Evolutionary conservation across 1,140 invertebrate species (phyloP).

Genomic region (Brevipalpus yothersi): DNA sequence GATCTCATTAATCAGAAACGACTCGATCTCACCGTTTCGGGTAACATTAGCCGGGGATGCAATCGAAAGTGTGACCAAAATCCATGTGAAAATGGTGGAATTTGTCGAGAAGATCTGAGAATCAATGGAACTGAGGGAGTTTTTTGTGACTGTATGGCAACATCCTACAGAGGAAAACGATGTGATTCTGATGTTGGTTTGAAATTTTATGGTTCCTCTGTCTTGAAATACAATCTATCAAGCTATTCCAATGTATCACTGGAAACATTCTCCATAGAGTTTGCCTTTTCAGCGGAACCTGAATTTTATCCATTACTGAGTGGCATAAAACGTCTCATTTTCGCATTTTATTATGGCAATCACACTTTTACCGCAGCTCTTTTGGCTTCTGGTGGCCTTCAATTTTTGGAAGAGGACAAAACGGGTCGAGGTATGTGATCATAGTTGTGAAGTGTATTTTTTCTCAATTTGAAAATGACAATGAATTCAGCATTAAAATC

Average conservation of each 20-base stretch:
- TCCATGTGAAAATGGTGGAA: conserved; percentile 62
- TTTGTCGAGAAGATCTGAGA: conserved; percentile 64
- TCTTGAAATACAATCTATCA: conserved; percentile 27
- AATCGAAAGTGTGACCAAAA: conserved; percentile 62
- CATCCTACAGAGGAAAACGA: conserved; percentile 55
- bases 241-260: background rate
- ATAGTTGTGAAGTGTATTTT: background rate
- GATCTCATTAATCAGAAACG: background rate
- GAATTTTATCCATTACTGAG: conserved; percentile 15
- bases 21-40: conserved; percentile 15
- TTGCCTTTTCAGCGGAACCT: conserved; percentile 41
- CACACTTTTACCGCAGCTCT: background rate
- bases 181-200: conserved; percentile 52
- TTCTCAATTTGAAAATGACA: background rate
- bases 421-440: background rate
- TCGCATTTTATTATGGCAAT: background rate
- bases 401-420: background rate
- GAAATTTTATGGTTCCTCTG: conserved; percentile 55
- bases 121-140: conserved; percentile 33
- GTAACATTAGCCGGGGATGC: conserved; percentile 43
- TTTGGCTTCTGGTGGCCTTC: background rate
- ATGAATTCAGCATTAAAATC: no score
- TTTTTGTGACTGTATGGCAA: conserved; percentile 61
- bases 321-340: background rate
- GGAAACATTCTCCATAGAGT: conserved; percentile 7